Base-by-base conservation (phyloP, 2,797 vertebrate genomes). In the Chloroceryle amazona region DNA sequence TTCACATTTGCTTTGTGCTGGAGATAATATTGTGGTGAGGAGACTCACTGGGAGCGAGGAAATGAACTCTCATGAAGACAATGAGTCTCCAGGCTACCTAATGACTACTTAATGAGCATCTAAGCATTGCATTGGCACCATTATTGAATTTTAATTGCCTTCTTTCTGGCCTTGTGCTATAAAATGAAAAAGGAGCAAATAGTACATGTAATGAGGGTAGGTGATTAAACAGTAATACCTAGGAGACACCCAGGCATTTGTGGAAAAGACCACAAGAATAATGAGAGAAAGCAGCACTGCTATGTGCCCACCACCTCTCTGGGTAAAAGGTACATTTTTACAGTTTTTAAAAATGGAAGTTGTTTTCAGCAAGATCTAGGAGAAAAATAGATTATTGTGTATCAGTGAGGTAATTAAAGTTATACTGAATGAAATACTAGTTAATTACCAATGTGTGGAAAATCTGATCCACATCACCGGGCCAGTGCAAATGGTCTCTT, bases 121-220 rank as follows among this genome's bases (percentile, higher is more conserved):
- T 96, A 86, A 97, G 81, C 84, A 76, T 84, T 33, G 79, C 80
- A 73, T 41, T 47, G 11, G 76, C 74, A 58, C 41, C 41, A 6
- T 96, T 96, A 96, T 81, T 86, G 96, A 87, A 96, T 97, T 97
- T 96, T 97, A 97, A 97, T 97, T 95, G 80, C 73, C 44, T 92
- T 89, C 95, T 95, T 70, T 84, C 71, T 80, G 66, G 51, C 61
- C 94, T 92, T 81, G 61, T 90, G 68, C 52, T 91, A 22, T 82
- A 88, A 93, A 93, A 95, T 70, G 86, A 85, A 91, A 92, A 92
- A 93, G 66, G 35, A 81, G 58, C 72, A 90, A 96, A 81, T 16
- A 42, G 54, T 52, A 46, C 15, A 37, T 39, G 57, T 92, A 96
- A 91, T 89, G 95, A 94, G 74, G 55, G 63, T n/a, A 75, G 63